Evolutionary conservation across 2,113 vertebrate species (phyloP).

Genomic region (Hippocampus guttulatus): DNA sequence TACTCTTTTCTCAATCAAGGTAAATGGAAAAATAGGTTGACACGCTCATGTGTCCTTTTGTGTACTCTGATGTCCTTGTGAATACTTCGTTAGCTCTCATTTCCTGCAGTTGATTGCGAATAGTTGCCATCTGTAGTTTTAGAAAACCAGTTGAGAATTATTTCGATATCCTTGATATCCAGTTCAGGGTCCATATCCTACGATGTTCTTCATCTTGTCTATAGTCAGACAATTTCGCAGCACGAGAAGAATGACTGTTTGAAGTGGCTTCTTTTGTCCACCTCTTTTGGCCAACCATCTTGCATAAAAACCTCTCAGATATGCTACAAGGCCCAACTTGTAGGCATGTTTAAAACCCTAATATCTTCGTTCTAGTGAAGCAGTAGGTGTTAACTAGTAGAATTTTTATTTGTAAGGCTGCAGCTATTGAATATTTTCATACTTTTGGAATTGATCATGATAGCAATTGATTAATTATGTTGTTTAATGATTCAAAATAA

Average conservation of each 20-base stretch:
- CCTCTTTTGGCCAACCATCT: not conserved
- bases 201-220: not conserved
- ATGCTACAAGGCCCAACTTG: too few relatives aligned
- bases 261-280: not conserved
- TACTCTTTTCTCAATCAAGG: constrained; percentile 48
- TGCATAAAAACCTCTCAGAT: too few relatives aligned
- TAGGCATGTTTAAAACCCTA: too few relatives aligned
- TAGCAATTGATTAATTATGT: too few relatives aligned
- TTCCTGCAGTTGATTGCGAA: constrained; percentile 18
- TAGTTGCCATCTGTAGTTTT: constrained; percentile 16
- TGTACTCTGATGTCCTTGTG: constrained; percentile 23
- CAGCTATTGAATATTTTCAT: too few relatives aligned
- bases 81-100: constrained; percentile 16
- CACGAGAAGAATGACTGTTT: not conserved
- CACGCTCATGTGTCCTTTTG: constrained; percentile 22
- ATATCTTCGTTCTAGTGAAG: too few relatives aligned
- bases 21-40: constrained; percentile 25
- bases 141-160: not conserved
- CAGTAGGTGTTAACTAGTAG: too few relatives aligned
- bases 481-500: too few relatives aligned
- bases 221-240: not conserved
- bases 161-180: not conserved
- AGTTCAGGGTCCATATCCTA: not conserved
- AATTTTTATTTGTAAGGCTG: too few relatives aligned
- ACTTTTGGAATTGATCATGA: too few relatives aligned